phyloP scores from a whole-genome alignment of 2,113 vertebrate genomes.

The Lagopus leucura region DNA sequence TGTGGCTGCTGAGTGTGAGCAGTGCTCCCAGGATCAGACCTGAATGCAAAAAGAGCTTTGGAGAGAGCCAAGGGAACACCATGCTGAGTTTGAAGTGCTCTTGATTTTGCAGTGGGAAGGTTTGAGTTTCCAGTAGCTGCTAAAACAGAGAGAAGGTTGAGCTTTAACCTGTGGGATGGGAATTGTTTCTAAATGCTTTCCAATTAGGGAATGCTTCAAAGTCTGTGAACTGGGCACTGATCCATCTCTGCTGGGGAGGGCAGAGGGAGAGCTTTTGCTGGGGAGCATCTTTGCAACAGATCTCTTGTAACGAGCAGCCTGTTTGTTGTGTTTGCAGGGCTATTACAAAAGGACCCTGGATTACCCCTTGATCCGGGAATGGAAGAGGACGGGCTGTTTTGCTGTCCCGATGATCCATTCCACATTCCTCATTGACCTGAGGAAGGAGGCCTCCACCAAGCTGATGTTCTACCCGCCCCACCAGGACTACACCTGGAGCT shows the following conservation, averaged over 20 bases:
- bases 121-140: background rate
- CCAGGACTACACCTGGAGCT: conserved; percentile 94
- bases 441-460: conserved; percentile 83
- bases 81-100: background rate
- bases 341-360: conserved; percentile 94
- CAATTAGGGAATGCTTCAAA: background rate
- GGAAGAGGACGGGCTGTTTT: conserved; percentile 92
- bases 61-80: background rate
- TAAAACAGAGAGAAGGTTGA: background rate
- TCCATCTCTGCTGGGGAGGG: background rate
- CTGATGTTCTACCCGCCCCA: conserved; percentile 92
- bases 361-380: conserved; percentile 92
- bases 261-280: background rate
- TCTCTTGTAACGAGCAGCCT: background rate
- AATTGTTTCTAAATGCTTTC: background rate
- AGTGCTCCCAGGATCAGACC: background rate
- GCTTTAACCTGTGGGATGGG: background rate
- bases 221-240: background rate
- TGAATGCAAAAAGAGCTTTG: background rate
- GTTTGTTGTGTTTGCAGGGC: conserved; percentile 79
- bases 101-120: background rate
- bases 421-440: conserved; percentile 92
- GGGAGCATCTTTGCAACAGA: background rate
- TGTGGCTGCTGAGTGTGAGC: background rate
- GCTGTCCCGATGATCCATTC: conserved; percentile 96